A percentile compares a stretch with the other conserved stretches of the same genome.
Evolutionary conservation across 1,140 invertebrate genomes (phyloP).

Genomic region (Sycophila sp.): DNA sequence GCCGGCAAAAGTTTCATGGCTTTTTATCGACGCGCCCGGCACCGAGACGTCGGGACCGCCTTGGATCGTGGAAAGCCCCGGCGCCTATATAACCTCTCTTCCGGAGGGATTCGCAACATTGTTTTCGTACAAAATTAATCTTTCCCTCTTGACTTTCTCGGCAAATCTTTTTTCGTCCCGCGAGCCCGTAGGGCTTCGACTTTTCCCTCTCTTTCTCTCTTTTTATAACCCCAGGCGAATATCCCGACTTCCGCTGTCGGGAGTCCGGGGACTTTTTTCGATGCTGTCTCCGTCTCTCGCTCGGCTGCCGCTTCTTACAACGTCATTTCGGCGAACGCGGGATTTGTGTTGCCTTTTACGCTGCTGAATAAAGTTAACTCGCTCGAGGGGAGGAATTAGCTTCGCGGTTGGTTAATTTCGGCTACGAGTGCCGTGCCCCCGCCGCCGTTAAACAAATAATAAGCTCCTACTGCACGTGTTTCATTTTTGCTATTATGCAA

Average conservation of each 20-base stretch:
- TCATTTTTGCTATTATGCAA: too few species aligned
- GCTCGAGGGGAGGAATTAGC: background rate
- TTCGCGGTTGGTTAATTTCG: too few species aligned
- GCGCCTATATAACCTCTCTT: conserved; percentile 16
- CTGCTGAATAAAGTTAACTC: conserved; percentile 3
- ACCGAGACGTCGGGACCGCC: background rate
- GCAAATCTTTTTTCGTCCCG: background rate
- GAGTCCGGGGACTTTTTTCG: too few species aligned
- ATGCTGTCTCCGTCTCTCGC: background rate
- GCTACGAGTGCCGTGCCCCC: too few species aligned
- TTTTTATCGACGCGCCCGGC: conserved; percentile 31
- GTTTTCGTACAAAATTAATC: conserved; percentile 39
- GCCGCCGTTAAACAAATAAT: too few species aligned
- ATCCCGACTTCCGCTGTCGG: too few species aligned
- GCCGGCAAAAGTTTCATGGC: conserved; percentile 32
- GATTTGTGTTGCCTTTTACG: background rate
- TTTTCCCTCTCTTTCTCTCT: background rate
- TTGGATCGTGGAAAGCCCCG: conserved; percentile 4
- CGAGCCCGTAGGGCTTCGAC: background rate
- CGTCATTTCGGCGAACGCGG: background rate
- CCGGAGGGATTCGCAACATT: conserved; percentile 25
- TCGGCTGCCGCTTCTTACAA: background rate
- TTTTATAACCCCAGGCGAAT: too few species aligned
- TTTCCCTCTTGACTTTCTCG: background rate
- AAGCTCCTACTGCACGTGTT: too few species aligned